Evolutionary conservation across 2,113 vertebrate species (phyloP), one percentile per base, ranked within the genome.

Genomic region (Tychaedon coryphoeus): DNA sequence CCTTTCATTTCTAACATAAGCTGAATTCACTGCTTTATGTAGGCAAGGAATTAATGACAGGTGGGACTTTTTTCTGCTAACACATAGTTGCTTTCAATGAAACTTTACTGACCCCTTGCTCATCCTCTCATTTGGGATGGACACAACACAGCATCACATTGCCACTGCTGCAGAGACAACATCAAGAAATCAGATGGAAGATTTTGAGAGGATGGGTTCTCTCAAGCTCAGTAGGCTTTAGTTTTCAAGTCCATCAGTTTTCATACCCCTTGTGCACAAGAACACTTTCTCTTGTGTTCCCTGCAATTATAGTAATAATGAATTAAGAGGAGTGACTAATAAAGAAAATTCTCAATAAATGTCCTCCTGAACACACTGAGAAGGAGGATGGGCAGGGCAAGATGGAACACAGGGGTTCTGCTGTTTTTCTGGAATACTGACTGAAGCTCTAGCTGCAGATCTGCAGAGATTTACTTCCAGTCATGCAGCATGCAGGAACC

Each of bases 401-500:
- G 42, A 73, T 14, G 38, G 5, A 23, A 12, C 3, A 3, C 17
- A 64, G 19, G 12, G 47, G 19, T 60, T 66, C 74, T 82, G 38
- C 24, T 69, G 7, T 28, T 60, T 28, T 60, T 83, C 38, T 51
- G 50, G 17, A 70, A 40, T 15, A 57, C 6, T 56, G 54, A 69
- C 50, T 73, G 64, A 90, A 92, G 36, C n/a, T 72, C 43, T 34
- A 56, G n/a, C 20, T 92, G 74, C 19, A 82, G 38, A 29, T 34
- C 34, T 66, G 25, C 26, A 56, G 53, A 64, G 61, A 56, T 11
- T 29, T 20, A 10, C 12, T 38, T 69, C 34, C 2, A 5, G 12
- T 16, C 15, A 10, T 7, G 19, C 9, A 84, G 33, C 14, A 20
- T 4, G 24, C 0, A 0, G 24, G n/a, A 40, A 13, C n/a, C 42